Percentiles rank a stretch among this genome's conserved stretches.
phyloP scores from a whole-genome alignment of 2,888 invertebrate species.

The Synergus umbraculus region DNA sequence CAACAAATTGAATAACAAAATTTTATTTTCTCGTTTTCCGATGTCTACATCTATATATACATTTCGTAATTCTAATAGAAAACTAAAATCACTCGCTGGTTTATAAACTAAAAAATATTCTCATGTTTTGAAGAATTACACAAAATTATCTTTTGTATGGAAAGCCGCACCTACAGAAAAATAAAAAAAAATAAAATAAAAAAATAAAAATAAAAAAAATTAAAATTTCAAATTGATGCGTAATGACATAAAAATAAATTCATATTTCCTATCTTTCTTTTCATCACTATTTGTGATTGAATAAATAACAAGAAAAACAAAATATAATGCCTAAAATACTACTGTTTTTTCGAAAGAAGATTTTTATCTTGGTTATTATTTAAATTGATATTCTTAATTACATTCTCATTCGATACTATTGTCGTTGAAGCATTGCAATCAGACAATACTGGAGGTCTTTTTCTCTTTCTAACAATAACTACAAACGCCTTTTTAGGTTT shows the following conservation, averaged over 20 bases:
- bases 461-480: conserved; percentile 53
- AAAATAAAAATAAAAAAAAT: too few species aligned
- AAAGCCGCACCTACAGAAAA: too few species aligned
- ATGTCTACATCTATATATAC: too few species aligned
- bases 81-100: too few species aligned
- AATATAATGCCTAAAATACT: not conserved
- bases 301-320: not conserved
- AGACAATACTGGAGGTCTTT: conserved; percentile 43
- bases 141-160: too few species aligned
- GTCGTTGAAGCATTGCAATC: conserved; percentile 58
- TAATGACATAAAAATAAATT: not conserved
- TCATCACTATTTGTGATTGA: not conserved
- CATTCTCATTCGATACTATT: conserved; percentile 48
- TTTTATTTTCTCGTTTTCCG: too few species aligned
- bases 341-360: not conserved
- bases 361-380: conserved; percentile 13
- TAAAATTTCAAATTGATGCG: too few species aligned
- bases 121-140: too few species aligned
- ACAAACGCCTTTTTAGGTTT: conserved; percentile 40
- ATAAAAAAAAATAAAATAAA: too few species aligned
- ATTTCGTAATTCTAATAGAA: too few species aligned
- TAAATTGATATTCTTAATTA: conserved; percentile 3
- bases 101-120: too few species aligned
- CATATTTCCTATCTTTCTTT: not conserved
- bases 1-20: not conserved